Evolutionary conservation across 2,888 invertebrate species (phyloP).

Genomic region (Acrocera orbiculus): DNA sequence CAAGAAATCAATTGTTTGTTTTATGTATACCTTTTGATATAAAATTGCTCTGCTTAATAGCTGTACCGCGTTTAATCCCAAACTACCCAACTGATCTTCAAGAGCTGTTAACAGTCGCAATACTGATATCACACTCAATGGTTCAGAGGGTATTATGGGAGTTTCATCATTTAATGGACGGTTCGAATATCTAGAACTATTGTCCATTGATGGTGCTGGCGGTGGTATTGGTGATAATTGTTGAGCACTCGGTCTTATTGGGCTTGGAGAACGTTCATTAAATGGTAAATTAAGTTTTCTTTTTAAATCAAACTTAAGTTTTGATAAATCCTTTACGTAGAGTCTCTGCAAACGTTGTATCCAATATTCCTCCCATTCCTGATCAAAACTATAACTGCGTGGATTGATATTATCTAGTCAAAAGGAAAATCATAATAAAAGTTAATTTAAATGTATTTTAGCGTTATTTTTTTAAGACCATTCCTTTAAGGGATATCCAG

Average conservation of each 20-base stretch:
- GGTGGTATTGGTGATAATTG: constrained; percentile 2
- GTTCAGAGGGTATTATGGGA: constrained; percentile 6
- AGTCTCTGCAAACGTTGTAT: constrained; percentile 5
- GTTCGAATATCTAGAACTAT: too few species aligned
- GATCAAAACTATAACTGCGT: too few species aligned
- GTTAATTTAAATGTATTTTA: too few species aligned
- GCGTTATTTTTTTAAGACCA: too few species aligned
- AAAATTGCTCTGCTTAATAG: constrained; percentile 10
- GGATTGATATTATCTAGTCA: too few species aligned
- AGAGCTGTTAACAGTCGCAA: constrained; percentile 11
- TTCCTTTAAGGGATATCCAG: too few species aligned
- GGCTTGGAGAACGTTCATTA: constrained; percentile 7
- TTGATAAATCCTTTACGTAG: constrained; percentile 8
- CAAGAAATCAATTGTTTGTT: too few species aligned
- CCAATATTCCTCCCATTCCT: constrained; percentile 10
- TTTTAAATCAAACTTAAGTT: constrained; percentile 8
- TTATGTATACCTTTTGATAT: constrained; percentile 10
- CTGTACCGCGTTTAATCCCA: constrained; percentile 11
- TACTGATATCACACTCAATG: constrained; percentile 10
- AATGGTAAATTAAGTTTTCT: constrained; percentile 6
- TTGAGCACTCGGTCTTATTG: constrained; percentile 5
- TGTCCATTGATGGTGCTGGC: constrained; percentile 2
- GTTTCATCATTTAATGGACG: constrained; percentile 5
- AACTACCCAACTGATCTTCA: constrained; percentile 11
- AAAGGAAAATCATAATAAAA: too few species aligned